A percentile compares a stretch with the other conserved stretches of the same genome.
Conservation (phyloP, 2,113 vertebrate species). For the Mugil cephalus region DNA sequence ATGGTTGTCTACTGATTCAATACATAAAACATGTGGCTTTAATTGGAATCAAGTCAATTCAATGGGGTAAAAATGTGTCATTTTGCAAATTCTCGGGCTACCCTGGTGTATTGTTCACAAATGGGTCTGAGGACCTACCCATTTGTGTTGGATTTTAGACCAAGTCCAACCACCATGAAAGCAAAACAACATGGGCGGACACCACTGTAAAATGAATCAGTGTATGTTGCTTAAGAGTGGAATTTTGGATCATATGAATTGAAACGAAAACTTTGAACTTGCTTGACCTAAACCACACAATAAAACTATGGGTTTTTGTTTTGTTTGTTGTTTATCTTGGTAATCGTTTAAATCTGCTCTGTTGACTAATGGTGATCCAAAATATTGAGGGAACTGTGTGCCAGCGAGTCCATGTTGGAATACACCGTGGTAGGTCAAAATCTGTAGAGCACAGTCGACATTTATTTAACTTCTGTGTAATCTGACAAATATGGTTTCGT, state of each 20-base stretch:
- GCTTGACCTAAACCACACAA: not conserved
- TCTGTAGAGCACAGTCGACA: too few relatives aligned
- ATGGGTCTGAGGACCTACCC: constrained; percentile 12
- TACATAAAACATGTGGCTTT: not conserved
- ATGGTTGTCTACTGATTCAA: not conserved
- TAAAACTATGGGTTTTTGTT: too few relatives aligned
- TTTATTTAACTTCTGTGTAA: too few relatives aligned
- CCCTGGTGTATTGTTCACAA: not conserved
- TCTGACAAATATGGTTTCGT: too few relatives aligned
- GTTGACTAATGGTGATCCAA: too few relatives aligned
- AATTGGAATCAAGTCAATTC: not conserved
- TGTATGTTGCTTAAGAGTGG: constrained; percentile 32
- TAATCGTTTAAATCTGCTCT: too few relatives aligned
- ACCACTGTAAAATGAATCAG: constrained; percentile 29
- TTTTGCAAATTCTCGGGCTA: not conserved
- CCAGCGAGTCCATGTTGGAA: too few relatives aligned
- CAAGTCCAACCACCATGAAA: not conserved
- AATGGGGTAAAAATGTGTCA: not conserved
- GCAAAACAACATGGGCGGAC: not conserved
- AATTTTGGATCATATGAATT: not conserved
- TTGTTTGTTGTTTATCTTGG: too few relatives aligned
- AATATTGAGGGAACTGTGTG: too few relatives aligned
- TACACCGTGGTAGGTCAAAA: too few relatives aligned
- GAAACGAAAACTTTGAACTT: not conserved
- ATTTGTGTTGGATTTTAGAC: not conserved